These are phyloP conservation scores for Trachythela sp. DNA, from an alignment of 64 coral and sea anemone genomes.

Conservation along the genomic window DNA sequence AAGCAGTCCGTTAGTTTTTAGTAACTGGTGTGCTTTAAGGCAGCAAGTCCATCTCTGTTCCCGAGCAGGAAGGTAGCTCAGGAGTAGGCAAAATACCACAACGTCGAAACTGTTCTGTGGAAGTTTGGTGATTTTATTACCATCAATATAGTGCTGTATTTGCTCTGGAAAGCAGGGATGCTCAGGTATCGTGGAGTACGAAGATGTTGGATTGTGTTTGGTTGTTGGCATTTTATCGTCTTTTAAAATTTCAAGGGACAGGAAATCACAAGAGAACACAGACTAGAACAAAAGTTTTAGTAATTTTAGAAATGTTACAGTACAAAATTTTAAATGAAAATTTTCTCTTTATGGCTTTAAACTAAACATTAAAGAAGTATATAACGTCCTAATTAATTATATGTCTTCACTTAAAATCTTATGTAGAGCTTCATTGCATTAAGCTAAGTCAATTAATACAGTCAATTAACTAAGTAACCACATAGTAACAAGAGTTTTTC, in stretches of 20 bases:
- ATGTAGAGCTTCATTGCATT: too few relatives aligned
- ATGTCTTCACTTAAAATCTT: too few relatives aligned
- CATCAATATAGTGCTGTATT: not conserved
- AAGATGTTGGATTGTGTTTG: not conserved
- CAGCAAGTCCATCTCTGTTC: not conserved
- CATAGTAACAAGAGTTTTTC: too few relatives aligned
- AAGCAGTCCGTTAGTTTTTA: not conserved
- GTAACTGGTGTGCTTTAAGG: not conserved
- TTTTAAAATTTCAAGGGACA: slow-evolving; percentile 52
- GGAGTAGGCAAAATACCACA: not conserved
- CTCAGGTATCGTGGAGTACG: not conserved
- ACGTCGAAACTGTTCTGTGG: not conserved
- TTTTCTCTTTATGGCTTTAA: too few relatives aligned
- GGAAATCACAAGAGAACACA: slow-evolving; percentile 90
- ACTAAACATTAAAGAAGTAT: too few relatives aligned
- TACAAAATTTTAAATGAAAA: too few relatives aligned
- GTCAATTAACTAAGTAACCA: too few relatives aligned
- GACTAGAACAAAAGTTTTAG: slow-evolving; percentile 44
- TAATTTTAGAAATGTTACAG: too few relatives aligned
- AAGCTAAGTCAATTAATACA: too few relatives aligned
- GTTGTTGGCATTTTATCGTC: not conserved
- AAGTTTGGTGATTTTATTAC: not conserved
- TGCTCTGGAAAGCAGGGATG: not conserved
- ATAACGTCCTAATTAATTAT: too few relatives aligned
- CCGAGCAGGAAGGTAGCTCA: not conserved